Conservation (phyloP, 2,797 vertebrate species). For the Crocodylus rhombifer region DNA sequence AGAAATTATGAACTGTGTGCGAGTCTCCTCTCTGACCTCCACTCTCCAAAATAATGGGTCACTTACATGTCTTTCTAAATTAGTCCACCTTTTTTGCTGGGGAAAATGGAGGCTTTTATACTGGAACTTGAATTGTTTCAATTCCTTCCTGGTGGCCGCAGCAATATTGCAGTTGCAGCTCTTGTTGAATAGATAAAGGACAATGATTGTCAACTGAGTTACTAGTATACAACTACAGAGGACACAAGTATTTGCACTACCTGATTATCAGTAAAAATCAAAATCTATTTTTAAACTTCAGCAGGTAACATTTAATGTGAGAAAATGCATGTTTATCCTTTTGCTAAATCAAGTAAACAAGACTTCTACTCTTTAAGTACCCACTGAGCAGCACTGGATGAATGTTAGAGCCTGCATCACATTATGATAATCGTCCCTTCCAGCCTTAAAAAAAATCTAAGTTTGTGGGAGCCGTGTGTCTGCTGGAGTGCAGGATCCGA, state of each 20-base stretch:
- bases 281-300: background rate
- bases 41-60: background rate
- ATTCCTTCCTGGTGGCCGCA: background rate
- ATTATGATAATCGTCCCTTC: background rate
- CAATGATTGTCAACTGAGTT: background rate
- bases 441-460: background rate
- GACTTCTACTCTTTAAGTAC: background rate
- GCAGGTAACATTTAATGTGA: background rate
- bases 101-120: background rate
- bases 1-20: background rate
- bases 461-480: background rate
- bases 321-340: background rate
- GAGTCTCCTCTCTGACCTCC: background rate
- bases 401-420: background rate
- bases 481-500: background rate
- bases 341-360: background rate
- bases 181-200: background rate
- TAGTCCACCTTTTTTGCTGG: background rate
- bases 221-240: background rate
- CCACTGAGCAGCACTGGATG: fast-evolving
- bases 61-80: background rate
- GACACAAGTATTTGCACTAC: background rate
- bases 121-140: background rate
- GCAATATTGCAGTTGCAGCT: background rate
- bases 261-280: background rate